Evolutionary conservation across 1,140 invertebrate species (phyloP), one percentile per base, ranked within the genome.

Genomic region (Riptortus pedestris): DNA sequence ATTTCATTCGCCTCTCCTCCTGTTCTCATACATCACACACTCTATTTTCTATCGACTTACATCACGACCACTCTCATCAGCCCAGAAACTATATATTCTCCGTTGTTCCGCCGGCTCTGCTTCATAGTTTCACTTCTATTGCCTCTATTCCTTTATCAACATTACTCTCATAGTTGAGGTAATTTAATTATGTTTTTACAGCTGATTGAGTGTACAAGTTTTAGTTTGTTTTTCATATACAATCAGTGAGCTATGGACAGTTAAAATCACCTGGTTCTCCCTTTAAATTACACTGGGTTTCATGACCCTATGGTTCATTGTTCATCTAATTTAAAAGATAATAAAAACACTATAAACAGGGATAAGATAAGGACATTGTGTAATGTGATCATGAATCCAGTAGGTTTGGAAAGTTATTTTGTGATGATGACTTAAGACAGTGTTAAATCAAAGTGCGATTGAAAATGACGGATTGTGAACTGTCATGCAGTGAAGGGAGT

Each of bases 381-480:
- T 24, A 24, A 24, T 55, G 51, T 55, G 51, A 55, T 24, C 24
- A 55, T 55, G 51, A 12, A 12, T 16, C 3, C 24, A 55, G 24
- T 9, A 55, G 20, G 51, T 14, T 24, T 55, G 51, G 18, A 12
- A 24, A 14, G 18, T 14, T 14, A 55, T 16, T 55, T 24, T 24
- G 18, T 26, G 24, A 55, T 55, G 24, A 24, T 55, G 51, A 55
- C 51, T 55, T 55, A 26, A 24, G 51, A 47, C 24, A 55, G 51
- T 55, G 24, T 55, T 5, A 24, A 55, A 24, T 55, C 24, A 47
- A 20, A 24, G 51, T 55, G 51, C 24, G 51, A 24, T 22, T 38
- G 14, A 55, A 55, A 55, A 55, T 55, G 51, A 55, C 51, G 51
- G 51, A 55, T 55, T 55, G 51, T 55, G 51, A 55, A 55, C 51